Percentiles rank a stretch among this genome's conserved stretches.
phyloP scores from a whole-genome alignment of 2,113 vertebrate genomes.

The Cariama cristata region DNA sequence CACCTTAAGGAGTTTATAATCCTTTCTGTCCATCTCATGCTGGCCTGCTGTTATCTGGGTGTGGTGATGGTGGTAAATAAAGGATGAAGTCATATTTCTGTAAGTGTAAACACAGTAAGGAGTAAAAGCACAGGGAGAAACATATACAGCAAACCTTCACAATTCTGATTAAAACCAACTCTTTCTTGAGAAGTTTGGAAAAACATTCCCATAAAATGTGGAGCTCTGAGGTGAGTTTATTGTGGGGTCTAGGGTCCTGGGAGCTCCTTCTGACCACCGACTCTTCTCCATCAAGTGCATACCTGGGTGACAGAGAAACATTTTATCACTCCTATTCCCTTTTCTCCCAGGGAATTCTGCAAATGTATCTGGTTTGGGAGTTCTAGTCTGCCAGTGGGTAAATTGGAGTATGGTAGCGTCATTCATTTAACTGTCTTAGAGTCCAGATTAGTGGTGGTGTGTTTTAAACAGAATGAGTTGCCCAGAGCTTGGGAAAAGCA shows the following conservation, averaged over 20 bases:
- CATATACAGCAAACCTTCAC: neutral
- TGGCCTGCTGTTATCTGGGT: neutral
- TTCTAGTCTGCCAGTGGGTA: neutral
- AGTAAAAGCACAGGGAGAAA: neutral
- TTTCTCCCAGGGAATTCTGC: neutral
- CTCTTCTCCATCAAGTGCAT: neutral
- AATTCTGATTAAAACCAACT: neutral
- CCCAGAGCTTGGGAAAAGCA: neutral
- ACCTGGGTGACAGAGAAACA: neutral
- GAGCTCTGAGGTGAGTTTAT: neutral
- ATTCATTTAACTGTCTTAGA: neutral
- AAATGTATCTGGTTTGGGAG: neutral
- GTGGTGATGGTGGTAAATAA: neutral
- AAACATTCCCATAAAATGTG: neutral
- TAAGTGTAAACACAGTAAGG: neutral
- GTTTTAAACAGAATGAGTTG: neutral
- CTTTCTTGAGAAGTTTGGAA: neutral
- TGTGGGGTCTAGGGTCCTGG: neutral
- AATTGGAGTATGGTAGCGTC: neutral
- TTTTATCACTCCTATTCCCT: neutral
- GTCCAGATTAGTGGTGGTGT: neutral
- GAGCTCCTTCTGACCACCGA: neutral
- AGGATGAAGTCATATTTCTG: neutral
- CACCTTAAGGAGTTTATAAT: neutral
- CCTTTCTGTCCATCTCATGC: neutral